A percentile compares a stretch with the other conserved stretches of the same genome.
Evolutionary conservation across 2,113 vertebrate genomes (phyloP).

Genomic region (Amphiprion ocellaris): DNA sequence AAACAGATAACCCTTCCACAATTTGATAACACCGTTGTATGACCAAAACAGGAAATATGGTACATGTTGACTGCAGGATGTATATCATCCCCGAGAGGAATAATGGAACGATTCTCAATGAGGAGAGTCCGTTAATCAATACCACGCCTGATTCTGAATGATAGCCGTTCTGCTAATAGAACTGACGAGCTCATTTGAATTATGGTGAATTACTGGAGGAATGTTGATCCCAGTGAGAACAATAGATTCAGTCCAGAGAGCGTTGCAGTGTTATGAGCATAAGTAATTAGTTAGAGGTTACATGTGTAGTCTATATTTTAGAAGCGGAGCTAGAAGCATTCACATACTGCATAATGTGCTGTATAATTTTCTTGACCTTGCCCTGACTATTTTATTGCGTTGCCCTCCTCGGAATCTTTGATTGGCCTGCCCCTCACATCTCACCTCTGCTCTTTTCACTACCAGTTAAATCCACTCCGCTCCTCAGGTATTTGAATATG

Average conservation of each 20-base stretch:
- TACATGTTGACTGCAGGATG: conserved; percentile 59
- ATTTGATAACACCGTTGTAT: conserved; percentile 62
- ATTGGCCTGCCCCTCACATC: conserved; percentile 60
- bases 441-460: conserved; percentile 55
- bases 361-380: conserved; percentile 73
- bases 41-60: conserved; percentile 73
- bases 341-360: conserved; percentile 54
- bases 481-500: conserved; percentile 74
- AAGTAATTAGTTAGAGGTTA: conserved; percentile 59
- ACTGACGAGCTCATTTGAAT: conserved; percentile 64
- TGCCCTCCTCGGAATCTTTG: conserved; percentile 58
- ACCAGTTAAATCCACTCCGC: conserved; percentile 51
- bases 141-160: conserved; percentile 55
- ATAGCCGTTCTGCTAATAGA: conserved; percentile 60
- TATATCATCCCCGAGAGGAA: conserved; percentile 57
- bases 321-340: conserved; percentile 30
- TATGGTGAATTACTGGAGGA: conserved; percentile 58
- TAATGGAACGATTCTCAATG: conserved; percentile 50
- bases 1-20: conserved; percentile 62
- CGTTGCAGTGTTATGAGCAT: conserved; percentile 32
- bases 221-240: conserved; percentile 64
- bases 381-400: conserved; percentile 59
- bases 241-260: conserved; percentile 52
- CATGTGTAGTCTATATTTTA: conserved; percentile 57
- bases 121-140: conserved; percentile 63